A percentile compares a stretch with the other conserved stretches of the same genome.
These are phyloP conservation scores for Drosophila barbarae DNA, from an alignment of 2,888 invertebrate species.

Conservation along the genomic window DNA sequence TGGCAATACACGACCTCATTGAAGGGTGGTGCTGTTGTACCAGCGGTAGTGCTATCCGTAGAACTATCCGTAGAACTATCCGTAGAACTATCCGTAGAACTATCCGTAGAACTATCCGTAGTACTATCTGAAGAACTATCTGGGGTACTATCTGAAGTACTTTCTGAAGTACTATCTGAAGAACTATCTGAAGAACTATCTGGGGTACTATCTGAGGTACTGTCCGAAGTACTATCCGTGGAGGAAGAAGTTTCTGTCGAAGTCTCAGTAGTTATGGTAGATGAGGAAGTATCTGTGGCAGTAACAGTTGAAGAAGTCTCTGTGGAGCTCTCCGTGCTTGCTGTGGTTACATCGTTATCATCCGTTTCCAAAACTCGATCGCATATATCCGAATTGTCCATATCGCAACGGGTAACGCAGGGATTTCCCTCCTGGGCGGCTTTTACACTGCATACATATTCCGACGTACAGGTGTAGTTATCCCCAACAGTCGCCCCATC, in stretches of 20 bases:
- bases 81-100: constrained; percentile 2
- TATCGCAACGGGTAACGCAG: constrained; percentile 52
- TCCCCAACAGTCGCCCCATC: not conserved
- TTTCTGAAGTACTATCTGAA: constrained; percentile 1
- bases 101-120: not conserved
- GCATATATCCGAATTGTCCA: constrained; percentile 40
- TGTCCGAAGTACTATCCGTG: not conserved
- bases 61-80: constrained; percentile 6
- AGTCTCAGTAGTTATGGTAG: not conserved
- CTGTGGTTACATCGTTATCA: not conserved
- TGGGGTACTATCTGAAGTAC: not conserved
- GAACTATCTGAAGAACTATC: not conserved
- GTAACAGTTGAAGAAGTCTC: not conserved
- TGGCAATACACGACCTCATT: constrained; percentile 37
- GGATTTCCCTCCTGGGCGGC: constrained; percentile 25
- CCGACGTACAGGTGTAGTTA: constrained; percentile 40
- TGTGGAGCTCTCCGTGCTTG: constrained; percentile 9
- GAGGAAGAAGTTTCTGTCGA: not conserved
- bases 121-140: not conserved
- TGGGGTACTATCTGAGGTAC: not conserved
- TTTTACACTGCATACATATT: constrained; percentile 49
- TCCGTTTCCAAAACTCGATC: constrained; percentile 38
- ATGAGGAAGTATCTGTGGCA: not conserved
- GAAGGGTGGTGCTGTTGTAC: constrained; percentile 4
- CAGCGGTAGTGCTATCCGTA: constrained; percentile 1